phyloP scores from a whole-genome alignment of 2,888 invertebrate genomes.

The Chloromyia formosa region DNA sequence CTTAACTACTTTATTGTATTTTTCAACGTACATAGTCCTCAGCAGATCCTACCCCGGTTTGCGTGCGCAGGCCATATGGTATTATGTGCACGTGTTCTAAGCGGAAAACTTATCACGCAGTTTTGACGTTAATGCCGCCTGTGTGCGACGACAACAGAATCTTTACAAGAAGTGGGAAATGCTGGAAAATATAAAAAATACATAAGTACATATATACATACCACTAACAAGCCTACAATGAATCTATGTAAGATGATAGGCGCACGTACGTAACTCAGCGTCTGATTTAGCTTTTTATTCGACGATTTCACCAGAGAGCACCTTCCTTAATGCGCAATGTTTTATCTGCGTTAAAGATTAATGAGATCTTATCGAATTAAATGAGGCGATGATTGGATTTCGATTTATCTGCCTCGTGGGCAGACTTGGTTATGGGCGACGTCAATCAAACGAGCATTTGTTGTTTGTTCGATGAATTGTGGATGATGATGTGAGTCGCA shows the following conservation, averaged over 20 bases:
- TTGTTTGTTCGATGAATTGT: conserved; percentile 38
- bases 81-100: conserved; percentile 47
- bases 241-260: conserved; percentile 22
- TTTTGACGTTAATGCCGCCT: conserved; percentile 46
- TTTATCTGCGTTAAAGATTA: conserved; percentile 48
- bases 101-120: conserved; percentile 50
- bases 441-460: conserved; percentile 34
- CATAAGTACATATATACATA: conserved; percentile 5
- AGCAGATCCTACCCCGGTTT: too few relatives aligned
- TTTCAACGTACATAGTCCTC: too few relatives aligned
- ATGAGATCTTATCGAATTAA: conserved; percentile 50
- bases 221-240: conserved; percentile 44
- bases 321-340: conserved; percentile 21
- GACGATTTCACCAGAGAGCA: neutral
- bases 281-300: neutral
- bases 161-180: neutral
- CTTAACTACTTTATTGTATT: too few relatives aligned
- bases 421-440: conserved; percentile 35
- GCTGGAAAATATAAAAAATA: conserved; percentile 16
- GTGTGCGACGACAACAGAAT: conserved; percentile 23
- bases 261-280: conserved; percentile 38
- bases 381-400: conserved; percentile 44
- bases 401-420: conserved; percentile 41
- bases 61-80: conserved; percentile 43
- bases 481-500: conserved; percentile 8